Percentiles rank a stretch among this genome's conserved stretches.
These are phyloP conservation scores for Andrena trimmerana DNA, from an alignment of 2,888 invertebrate species.

Conservation along the genomic window DNA sequence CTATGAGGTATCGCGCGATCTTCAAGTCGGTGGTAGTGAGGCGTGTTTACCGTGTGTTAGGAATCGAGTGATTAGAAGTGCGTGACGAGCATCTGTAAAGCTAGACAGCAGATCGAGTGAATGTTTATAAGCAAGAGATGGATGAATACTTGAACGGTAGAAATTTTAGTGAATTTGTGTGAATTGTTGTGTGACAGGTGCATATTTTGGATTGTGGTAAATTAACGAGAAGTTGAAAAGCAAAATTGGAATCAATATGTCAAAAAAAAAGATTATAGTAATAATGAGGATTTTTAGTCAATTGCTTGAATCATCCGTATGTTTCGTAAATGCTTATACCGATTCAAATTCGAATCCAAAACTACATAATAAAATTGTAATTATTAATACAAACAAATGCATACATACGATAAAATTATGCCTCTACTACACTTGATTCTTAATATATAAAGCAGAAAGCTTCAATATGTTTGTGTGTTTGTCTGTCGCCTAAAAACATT, in stretches of 20 bases:
- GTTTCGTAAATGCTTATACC: too few relatives aligned
- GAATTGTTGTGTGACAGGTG: background rate
- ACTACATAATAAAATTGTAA: too few relatives aligned
- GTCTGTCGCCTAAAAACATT: too few relatives aligned
- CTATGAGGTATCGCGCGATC: background rate
- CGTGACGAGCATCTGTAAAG: background rate
- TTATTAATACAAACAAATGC: background rate
- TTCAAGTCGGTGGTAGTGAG: background rate
- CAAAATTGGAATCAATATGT: background rate
- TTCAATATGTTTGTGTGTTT: too few relatives aligned
- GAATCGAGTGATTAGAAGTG: background rate
- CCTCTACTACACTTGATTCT: background rate
- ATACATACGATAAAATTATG: background rate
- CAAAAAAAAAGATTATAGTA: background rate
- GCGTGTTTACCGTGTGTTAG: background rate
- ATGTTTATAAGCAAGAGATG: background rate
- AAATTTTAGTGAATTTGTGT: background rate
- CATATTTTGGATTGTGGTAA: background rate
- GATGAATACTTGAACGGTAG: background rate
- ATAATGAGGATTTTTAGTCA: too few relatives aligned
- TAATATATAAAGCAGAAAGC: too few relatives aligned
- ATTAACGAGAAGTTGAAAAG: background rate
- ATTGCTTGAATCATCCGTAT: too few relatives aligned
- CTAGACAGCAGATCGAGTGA: background rate
- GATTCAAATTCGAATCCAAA: too few relatives aligned